These are phyloP conservation scores for Stramonita haemastoma DNA, from an alignment of 2,888 invertebrate genomes.

Conservation along the genomic window DNA sequence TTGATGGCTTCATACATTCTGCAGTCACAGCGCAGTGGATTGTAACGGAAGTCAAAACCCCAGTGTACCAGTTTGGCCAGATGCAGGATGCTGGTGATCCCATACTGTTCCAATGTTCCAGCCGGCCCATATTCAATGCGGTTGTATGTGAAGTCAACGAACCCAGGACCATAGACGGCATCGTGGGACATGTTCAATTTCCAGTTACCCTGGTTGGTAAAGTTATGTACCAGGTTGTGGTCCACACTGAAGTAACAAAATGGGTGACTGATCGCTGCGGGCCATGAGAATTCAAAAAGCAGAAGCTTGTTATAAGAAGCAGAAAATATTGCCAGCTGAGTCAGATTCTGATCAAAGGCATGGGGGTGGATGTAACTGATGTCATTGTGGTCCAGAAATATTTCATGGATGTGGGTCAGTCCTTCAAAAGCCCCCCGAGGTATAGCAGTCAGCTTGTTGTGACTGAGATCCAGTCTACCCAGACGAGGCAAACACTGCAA, in stretches of 20 bases:
- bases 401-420: constrained; percentile 11
- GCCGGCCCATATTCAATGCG: neutral
- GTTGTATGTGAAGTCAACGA: constrained; percentile 26
- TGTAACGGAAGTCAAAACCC: constrained; percentile 36
- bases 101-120: neutral
- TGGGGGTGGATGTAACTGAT: constrained; percentile 30
- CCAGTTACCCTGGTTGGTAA: neutral
- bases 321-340: constrained; percentile 16
- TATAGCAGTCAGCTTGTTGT: neutral
- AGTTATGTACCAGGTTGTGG: constrained; percentile 13
- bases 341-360: neutral
- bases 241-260: constrained; percentile 23
- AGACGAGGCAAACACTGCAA: neutral
- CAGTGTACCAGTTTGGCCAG: neutral
- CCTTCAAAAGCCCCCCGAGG: constrained; percentile 17
- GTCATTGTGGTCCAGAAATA: constrained; percentile 17
- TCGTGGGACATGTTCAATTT: neutral
- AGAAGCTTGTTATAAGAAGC: neutral
- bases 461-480: constrained; percentile 11
- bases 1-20: neutral
- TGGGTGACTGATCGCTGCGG: neutral
- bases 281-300: neutral
- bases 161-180: neutral
- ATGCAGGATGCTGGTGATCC: neutral
- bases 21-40: constrained; percentile 36